Base-by-base conservation (phyloP, 2,888 invertebrate genomes). In the Mythimna impura region DNA sequence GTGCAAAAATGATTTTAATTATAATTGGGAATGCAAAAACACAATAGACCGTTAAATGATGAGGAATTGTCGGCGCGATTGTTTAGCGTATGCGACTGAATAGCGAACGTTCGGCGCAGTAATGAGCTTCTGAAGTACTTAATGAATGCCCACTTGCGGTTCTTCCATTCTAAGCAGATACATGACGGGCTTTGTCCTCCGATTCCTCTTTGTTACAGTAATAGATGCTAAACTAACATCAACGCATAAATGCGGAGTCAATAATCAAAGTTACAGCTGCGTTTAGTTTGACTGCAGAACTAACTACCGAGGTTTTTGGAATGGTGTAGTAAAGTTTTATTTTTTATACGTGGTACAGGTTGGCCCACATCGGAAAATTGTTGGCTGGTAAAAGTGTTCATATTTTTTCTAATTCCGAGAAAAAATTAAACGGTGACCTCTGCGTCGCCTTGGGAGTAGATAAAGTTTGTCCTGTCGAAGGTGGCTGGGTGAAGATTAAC, bases 41-140 rank as follows among this genome's bases (percentile, higher is more conserved):
- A 94, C 94, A 95, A 94, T 94, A 88, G 93, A 87, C 79, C 89
- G 89, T 89, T 91, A 91, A 93, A 93, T 93, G 91, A 92, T 89
- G 90, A 89, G 87, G 89, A 88, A 91, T 92, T 89, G 91, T 88
- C 87, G 87, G 83, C 89, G 73, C 85, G 89, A 92, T 92, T 93
- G 92, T 93, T 91, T 91, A 92, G 92, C 89, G 89, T 85, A 87
- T 88, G 91, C 89, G 89, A 85, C 87, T 94, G 93, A 94, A 94
- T 94, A 87, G 92, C 85, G 88, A 85, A 87, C 91, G 89, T 92
- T 92, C 88, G 90, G 89, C 83, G 87, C 89, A 90, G 91, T 94
- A 93, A 95, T 92, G 93, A 93, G 92, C 91, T 91, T 89, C 90
- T 91, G 82, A 84, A 90, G 88, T 83, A 76, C 89, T 89, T 93